Conservation (phyloP, 64 coral and sea anemone genomes). For the Pocillopora verrucosa region DNA sequence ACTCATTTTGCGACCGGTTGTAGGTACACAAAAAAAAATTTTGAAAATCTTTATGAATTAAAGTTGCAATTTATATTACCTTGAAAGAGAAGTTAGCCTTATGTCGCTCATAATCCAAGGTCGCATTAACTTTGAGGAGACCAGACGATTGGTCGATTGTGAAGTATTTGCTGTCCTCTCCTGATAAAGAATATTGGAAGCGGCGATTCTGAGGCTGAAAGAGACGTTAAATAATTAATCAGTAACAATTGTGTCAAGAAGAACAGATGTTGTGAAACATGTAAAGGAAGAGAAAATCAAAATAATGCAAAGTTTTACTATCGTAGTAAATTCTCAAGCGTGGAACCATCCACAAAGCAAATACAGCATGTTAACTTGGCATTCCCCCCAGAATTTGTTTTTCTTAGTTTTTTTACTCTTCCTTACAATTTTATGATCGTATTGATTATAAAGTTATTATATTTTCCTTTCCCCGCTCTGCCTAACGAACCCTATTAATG, state of each 20-base stretch:
- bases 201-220: slow-evolving; percentile 48
- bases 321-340: too few species aligned
- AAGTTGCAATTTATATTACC: slow-evolving; percentile 29
- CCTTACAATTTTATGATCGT: too few species aligned
- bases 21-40: too few species aligned
- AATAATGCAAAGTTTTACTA: too few species aligned
- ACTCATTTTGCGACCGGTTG: too few species aligned
- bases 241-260: not conserved
- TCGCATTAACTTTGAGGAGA: slow-evolving; percentile 58
- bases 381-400: too few species aligned
- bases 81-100: slow-evolving; percentile 75
- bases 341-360: too few species aligned
- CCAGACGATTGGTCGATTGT: slow-evolving; percentile 66
- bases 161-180: slow-evolving; percentile 71
- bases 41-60: not conserved
- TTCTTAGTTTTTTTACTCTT: too few species aligned
- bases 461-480: too few species aligned
- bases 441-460: too few species aligned
- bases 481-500: not conserved
- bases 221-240: not conserved
- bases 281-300: too few species aligned
- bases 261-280: not conserved
- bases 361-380: too few species aligned
- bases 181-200: slow-evolving; percentile 44
- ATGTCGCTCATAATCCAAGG: slow-evolving; percentile 71